Evolutionary conservation across 2,113 vertebrate species (phyloP).

Genomic region (Hyaena hyaena): DNA sequence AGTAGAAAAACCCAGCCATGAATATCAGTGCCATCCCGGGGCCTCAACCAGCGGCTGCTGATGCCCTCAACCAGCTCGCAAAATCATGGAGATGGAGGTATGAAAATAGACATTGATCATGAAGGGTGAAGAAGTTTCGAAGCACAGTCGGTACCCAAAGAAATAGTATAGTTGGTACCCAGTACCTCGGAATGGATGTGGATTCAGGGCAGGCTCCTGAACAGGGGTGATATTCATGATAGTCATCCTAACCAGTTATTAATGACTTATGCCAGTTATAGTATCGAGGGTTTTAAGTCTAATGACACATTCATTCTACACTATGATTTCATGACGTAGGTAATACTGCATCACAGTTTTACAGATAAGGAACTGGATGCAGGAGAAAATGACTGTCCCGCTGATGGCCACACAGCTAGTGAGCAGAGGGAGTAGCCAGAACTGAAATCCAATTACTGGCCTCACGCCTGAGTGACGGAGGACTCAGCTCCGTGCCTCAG

Average conservation of each 20-base stretch:
- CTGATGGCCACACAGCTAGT: neutral
- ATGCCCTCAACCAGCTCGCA: neutral
- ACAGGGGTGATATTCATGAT: neutral
- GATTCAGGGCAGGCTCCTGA: neutral
- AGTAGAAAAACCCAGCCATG: neutral
- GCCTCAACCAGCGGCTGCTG: neutral
- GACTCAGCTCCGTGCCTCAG: accelerated
- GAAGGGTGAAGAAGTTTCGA: neutral
- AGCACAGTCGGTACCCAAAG: neutral
- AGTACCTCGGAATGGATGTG: accelerated
- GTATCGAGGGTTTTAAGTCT: neutral
- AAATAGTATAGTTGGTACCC: neutral
- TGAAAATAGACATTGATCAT: neutral
- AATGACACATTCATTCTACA: neutral
- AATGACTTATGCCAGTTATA: neutral
- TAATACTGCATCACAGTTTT: neutral
- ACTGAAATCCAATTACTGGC: neutral
- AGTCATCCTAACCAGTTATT: neutral
- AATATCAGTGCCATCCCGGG: accelerated
- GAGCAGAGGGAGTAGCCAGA: too few relatives aligned
- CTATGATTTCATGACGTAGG: neutral
- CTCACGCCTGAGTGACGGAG: neutral
- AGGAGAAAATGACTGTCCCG: neutral
- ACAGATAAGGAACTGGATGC: neutral
- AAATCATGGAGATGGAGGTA: neutral